These are phyloP conservation scores for Hypanus sabinus DNA, from an alignment of 2,113 vertebrate species.

Conservation along the genomic window DNA sequence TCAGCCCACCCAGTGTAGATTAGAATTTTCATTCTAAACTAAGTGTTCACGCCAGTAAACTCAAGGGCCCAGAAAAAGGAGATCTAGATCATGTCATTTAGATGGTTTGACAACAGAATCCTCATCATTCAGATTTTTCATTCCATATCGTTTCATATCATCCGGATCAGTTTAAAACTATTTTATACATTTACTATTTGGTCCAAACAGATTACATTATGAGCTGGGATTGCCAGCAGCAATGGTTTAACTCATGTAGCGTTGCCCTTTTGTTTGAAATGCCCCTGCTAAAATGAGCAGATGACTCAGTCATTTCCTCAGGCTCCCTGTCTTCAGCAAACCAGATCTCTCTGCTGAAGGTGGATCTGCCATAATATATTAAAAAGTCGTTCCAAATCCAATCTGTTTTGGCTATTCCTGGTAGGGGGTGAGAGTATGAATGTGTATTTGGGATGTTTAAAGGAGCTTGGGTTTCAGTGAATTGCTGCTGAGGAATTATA, in stretches of 20 bases:
- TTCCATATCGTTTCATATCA: neutral
- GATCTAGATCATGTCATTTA: neutral
- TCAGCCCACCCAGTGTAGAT: neutral
- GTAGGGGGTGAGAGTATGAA: neutral
- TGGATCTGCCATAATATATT: neutral
- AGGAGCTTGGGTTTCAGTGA: neutral
- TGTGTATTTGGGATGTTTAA: neutral
- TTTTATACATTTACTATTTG: neutral
- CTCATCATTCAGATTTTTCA: neutral
- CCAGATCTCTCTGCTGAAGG: neutral
- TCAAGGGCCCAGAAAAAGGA: neutral
- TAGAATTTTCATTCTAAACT: neutral
- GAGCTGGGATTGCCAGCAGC: neutral
- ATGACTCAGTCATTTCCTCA: neutral
- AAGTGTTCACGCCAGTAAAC: neutral
- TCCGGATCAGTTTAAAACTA: neutral
- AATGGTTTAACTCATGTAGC: neutral
- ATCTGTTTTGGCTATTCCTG: neutral
- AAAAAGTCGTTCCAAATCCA: neutral
- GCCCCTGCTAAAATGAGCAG: neutral
- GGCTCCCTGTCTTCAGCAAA: neutral
- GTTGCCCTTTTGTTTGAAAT: too few relatives aligned
- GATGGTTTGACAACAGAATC: neutral
- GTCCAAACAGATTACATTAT: neutral
- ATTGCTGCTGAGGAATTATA: neutral